Percentiles rank a stretch among this genome's conserved stretches.
These are phyloP conservation scores for Drusus annulatus DNA, from an alignment of 1,140 invertebrate species.

Conservation along the genomic window DNA sequence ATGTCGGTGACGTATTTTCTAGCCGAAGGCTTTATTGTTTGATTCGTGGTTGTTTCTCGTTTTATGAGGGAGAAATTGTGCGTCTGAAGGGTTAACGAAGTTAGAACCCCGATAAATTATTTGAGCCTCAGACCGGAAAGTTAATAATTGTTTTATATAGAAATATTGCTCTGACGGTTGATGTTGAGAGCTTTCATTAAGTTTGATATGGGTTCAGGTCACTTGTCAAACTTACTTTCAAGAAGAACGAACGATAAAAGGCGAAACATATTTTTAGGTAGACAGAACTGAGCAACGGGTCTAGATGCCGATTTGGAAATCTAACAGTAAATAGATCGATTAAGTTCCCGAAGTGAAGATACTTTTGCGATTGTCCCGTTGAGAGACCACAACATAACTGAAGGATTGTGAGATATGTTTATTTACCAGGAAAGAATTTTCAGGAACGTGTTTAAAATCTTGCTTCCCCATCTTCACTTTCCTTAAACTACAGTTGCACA, in stretches of 20 bases:
- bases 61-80: conserved; percentile 46
- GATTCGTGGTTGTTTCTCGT: conserved; percentile 40
- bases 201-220: conserved; percentile 30
- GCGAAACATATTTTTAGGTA: not conserved
- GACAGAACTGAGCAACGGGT: no score
- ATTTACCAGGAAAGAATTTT: no score
- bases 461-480: no score
- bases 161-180: conserved; percentile 30
- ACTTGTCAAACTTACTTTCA: conserved; percentile 6
- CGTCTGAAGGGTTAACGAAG: conserved; percentile 53
- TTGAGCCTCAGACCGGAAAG: conserved; percentile 24
- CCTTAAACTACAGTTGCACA: no score
- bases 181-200: conserved; percentile 28
- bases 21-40: conserved; percentile 44
- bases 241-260: conserved; percentile 4
- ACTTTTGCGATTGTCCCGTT: no score
- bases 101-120: conserved; percentile 42
- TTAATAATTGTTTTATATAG: conserved; percentile 43
- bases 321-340: no score
- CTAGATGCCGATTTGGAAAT: no score
- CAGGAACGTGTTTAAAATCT: no score
- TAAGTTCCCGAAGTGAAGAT: no score
- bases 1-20: conserved; percentile 45
- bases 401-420: no score
- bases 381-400: no score